A percentile compares a stretch with the other conserved stretches of the same genome.
These are phyloP conservation scores for Eupsilia transversa DNA, from an alignment of 2,888 invertebrate genomes.

Conservation along the genomic window DNA sequence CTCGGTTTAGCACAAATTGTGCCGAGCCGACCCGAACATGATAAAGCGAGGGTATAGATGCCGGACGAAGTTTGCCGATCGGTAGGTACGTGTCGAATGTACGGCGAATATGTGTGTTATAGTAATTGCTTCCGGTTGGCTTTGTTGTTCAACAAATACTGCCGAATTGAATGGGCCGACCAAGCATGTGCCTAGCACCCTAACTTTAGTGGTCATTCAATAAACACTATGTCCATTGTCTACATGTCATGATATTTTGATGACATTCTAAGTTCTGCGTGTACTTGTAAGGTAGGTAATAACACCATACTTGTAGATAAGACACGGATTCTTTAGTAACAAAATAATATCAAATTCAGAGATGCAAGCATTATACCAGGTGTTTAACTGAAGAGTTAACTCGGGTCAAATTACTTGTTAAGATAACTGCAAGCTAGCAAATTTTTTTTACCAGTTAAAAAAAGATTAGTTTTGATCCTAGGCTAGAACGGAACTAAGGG, in stretches of 20 bases:
- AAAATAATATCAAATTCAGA: constrained; percentile 47
- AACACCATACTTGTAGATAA: constrained; percentile 43
- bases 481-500: background rate
- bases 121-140: background rate
- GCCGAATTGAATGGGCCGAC: background rate
- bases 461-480: background rate
- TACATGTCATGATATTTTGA: constrained; percentile 12
- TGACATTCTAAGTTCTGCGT: background rate
- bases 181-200: background rate
- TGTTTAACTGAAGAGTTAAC: constrained; percentile 31
- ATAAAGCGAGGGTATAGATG: background rate
- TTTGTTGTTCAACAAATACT: background rate
- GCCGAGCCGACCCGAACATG: background rate
- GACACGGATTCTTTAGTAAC: constrained; percentile 28
- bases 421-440: constrained; percentile 1
- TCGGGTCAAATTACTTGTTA: constrained; percentile 37
- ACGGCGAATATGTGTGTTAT: too few species aligned
- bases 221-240: background rate
- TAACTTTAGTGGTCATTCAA: background rate
- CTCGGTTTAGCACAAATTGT: background rate
- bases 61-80: too few species aligned
- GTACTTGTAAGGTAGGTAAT: background rate
- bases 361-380: constrained; percentile 45
- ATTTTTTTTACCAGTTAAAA: background rate
- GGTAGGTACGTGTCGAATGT: background rate